Base-by-base conservation (phyloP, 2,888 invertebrate species). In the Acholoe squamosa region DNA sequence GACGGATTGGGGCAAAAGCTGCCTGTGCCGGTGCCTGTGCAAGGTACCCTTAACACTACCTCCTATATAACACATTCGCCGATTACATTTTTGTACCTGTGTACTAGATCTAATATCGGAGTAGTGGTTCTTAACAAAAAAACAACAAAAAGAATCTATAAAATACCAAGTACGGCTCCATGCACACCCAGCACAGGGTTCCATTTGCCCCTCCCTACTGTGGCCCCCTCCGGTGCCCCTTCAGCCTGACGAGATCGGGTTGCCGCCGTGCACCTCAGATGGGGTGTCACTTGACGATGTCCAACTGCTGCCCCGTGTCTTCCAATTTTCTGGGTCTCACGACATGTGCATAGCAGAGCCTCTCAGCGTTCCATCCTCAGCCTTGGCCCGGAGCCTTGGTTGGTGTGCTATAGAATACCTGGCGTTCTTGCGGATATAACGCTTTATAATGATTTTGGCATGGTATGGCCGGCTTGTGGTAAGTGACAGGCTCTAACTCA, bases 341-440 rank as follows among this genome's bases (percentile, higher is more conserved):
- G 80, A 80, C 80, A 80, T 80, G 80, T 80, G 80, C 80, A 80
- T 80, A 80, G 80, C 80, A 80, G 80, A 80, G 34, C 80, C 80
- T 80, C 80, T 80, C n/a, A 43, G 80, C 34, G 34, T 80, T 33
- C 80, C 80, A 3, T 22, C 43, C 43, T 43, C 5, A 43, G 43
- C 43, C 43, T 43, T 10, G n/a, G n/a, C n/a, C n/a, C n/a, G n/a
- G n/a, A 33, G 10, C 3, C 71, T 0, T 5, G 28, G 25, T 16
- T 71, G 31, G 28, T 14, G 28, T 71, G 71, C 71, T 3, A 25
- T 1, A 16, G 28, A n/a, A 28, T 14, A 7, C n/a, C 28, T 25
- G 71, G 3, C 71, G 71, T 71, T 80, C 16, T 34, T 80, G 7
- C 5, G 14, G 16, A 34, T 14, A 43, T 80, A 80, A 80, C 34